These are phyloP conservation scores for Macrosteles quadrilineatus DNA, from an alignment of 1,140 invertebrate genomes.

Conservation along the genomic window DNA sequence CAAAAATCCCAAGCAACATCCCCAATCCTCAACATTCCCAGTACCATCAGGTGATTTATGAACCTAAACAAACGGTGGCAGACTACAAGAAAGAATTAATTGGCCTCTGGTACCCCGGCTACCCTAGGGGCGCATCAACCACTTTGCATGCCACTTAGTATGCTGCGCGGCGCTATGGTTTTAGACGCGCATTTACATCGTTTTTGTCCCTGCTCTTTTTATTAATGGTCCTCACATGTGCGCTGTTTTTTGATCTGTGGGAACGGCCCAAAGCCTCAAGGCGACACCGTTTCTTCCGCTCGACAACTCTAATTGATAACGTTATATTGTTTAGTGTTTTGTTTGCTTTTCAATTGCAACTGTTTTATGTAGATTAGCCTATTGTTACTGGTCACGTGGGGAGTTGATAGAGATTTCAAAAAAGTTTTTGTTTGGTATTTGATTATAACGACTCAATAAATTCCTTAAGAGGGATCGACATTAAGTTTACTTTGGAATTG, in stretches of 20 bases:
- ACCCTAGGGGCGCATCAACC: neutral
- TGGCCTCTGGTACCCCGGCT: neutral
- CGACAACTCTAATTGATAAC: conserved; percentile 6
- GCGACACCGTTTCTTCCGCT: neutral
- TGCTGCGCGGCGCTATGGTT: conserved; percentile 15
- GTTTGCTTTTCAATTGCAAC: too few species aligned
- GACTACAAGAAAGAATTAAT: neutral
- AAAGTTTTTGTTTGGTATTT: too few species aligned
- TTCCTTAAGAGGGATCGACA: too few species aligned
- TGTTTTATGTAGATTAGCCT: too few species aligned
- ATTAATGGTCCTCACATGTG: conserved; percentile 31
- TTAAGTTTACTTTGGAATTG: too few species aligned
- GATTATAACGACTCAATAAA: too few species aligned
- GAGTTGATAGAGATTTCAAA: too few species aligned
- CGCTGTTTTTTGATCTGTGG: conserved; percentile 15
- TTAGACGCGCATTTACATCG: conserved; percentile 24
- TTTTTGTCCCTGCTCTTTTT: conserved; percentile 28
- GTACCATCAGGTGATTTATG: neutral
- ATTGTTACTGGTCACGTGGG: too few species aligned
- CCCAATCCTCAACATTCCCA: too few species aligned
- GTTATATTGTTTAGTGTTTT: neutral
- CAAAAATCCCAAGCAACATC: too few species aligned
- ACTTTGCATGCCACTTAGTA: conserved; percentile 28
- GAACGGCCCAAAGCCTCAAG: neutral
- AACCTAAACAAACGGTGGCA: conserved; percentile 9